Base-by-base conservation (phyloP, 2,888 invertebrate species). In the Cryptosula pallasiana region DNA sequence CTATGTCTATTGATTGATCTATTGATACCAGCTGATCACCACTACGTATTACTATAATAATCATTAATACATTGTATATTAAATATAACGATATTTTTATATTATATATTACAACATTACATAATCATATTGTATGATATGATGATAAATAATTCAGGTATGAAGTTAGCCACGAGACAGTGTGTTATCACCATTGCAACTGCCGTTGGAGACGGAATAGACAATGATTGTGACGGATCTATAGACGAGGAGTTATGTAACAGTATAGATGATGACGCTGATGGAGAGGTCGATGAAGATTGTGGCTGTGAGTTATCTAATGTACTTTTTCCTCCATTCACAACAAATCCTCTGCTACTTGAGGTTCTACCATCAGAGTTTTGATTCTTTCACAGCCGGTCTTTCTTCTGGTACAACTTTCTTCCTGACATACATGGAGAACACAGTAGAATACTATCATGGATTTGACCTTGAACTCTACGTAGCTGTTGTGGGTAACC, bases 341-440 rank as follows among this genome's bases (percentile, higher is more conserved):
- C n/a, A n/a, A n/a, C n/a, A n/a, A n/a, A n/a, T n/a, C n/a, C n/a
- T n/a, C n/a, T n/a, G n/a, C n/a, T n/a, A n/a, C n/a, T n/a, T n/a
- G n/a, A n/a, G n/a, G n/a, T n/a, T n/a, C n/a, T n/a, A n/a, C n/a
- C n/a, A n/a, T n/a, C n/a, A n/a, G n/a, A n/a, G n/a, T n/a, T n/a
- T n/a, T n/a, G n/a, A n/a, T n/a, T n/a, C n/a, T n/a, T n/a, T n/a
- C n/a, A n/a, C n/a, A 63, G 63, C 5, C 32, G 63, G 63, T 13
- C 9, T 32, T 3, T 27, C 63, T 25, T 25, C 63, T 13, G 78
- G 78, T 2, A 70, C 72, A 1, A 77, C 77, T 70, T 78, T 77
- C 69, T 73, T 77, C 16, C 69, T 78, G 0, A 77, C 76, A 72
- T 78, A 75, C 29, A 78, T 77, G 77, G 76, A 78, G 72, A 78